Evolutionary conservation across 1,140 invertebrate species (phyloP), one percentile per base, ranked within the genome.

Genomic region (Geopemphigus sp.): DNA sequence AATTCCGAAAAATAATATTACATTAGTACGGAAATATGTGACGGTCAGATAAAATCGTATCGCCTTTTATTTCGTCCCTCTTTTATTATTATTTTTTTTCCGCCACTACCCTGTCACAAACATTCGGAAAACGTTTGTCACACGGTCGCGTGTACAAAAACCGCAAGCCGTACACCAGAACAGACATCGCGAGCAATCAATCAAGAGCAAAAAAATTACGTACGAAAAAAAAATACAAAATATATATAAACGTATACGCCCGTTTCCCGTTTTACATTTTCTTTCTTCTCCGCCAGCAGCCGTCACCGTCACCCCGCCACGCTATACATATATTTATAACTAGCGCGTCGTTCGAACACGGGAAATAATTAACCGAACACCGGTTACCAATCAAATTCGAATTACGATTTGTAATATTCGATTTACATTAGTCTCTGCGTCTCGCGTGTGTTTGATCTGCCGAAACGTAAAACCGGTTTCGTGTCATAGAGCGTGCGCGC

Each of bases 61-160:
- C 15, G 26, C 68, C 17, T 72, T 54, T 54, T 54, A 72, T 72
- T 53, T 53, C 17, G 15, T 72, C 68, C 68, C 68, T 54, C 24
- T 54, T 68, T 66, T 39, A 24, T 68, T 24, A 24, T 50, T 70
- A 24, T 47, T 68, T 47, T 72, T 54, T 72, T 72, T 54, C 26
- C 29, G 47, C 68, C 56, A 50, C 39, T 29, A 19, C 17, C 57
- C 74, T 78, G 74, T 78, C 74, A 78, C 56, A 78, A 78, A 78
- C 74, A 78, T 61, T 78, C 74, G 74, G 57, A 78, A 78, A 78
- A 78, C 74, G 74, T 78, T 78, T 78, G 74, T 78, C 74, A 78
- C 74, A 78, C 74, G 74, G 57, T 29, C 74, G 56, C 24, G 57
- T 39, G 32, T 54, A 63, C 74, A 78, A 63, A 78, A 61, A 78